phyloP scores from a whole-genome alignment of 2,888 invertebrate species.

The Nezara viridula region DNA sequence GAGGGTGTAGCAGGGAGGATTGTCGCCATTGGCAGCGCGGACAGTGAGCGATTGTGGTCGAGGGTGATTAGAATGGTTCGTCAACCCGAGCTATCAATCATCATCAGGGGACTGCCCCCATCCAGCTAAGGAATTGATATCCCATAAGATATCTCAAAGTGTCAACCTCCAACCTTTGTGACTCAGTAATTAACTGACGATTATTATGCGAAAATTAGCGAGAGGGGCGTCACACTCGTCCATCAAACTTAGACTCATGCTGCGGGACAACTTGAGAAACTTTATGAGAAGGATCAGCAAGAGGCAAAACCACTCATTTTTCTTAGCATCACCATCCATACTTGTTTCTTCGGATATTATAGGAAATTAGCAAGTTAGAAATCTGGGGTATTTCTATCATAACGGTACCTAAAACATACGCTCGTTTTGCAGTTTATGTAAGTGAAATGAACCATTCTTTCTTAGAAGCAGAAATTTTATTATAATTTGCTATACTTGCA shows the following conservation, averaged over 20 bases:
- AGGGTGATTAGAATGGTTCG: conserved; percentile 32
- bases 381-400: no score
- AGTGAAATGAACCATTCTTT: no score
- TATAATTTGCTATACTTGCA: no score
- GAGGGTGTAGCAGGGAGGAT: conserved; percentile 27
- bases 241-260: neutral
- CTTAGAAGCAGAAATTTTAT: no score
- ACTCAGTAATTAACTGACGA: conserved; percentile 51
- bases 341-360: no score
- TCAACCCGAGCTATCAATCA: conserved; percentile 35
- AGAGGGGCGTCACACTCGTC: neutral
- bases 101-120: conserved; percentile 29
- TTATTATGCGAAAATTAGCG: conserved; percentile 55
- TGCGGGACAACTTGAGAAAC: neutral
- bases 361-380: no score
- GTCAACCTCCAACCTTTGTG: conserved; percentile 21
- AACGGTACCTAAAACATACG: no score
- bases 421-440: no score
- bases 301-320: no score
- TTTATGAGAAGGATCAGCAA: neutral
- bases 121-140: conserved; percentile 27
- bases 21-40: conserved; percentile 17
- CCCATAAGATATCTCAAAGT: conserved; percentile 9
- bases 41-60: conserved; percentile 37
- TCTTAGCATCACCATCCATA: no score